A percentile compares a stretch with the other conserved stretches of the same genome.
These are phyloP conservation scores for Cotesia glomerata DNA, from an alignment of 1,140 invertebrate species.

Conservation along the genomic window DNA sequence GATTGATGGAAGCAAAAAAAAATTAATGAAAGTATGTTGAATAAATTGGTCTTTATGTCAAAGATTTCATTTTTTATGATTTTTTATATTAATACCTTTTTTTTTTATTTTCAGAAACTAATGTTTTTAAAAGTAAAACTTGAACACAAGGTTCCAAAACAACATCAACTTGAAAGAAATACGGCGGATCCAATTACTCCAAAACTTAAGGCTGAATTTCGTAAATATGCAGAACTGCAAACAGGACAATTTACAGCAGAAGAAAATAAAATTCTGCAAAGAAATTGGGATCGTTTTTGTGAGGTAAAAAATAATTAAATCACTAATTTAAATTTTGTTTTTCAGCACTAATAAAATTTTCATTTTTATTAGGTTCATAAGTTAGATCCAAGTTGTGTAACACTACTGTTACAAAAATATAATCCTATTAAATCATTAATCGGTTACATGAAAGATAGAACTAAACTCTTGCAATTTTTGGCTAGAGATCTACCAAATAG, in stretches of 20 bases:
- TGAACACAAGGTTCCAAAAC: conserved; percentile 45
- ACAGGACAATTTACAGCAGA: conserved; percentile 36
- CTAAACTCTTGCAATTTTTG: conserved; percentile 54
- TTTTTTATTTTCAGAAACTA: conserved; percentile 43
- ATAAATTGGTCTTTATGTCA: neutral
- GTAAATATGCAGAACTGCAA: conserved; percentile 42
- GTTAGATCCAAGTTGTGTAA: conserved; percentile 40
- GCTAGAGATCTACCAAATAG: conserved; percentile 51
- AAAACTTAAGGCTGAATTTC: conserved; percentile 38
- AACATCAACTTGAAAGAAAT: conserved; percentile 49
- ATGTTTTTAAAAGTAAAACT: conserved; percentile 38
- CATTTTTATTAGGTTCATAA: conserved; percentile 41
- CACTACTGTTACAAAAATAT: conserved; percentile 44
- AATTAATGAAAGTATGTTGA: too few species aligned
- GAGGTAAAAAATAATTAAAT: conserved; percentile 39
- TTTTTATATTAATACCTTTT: neutral
- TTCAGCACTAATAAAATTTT: neutral
- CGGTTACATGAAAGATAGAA: conserved; percentile 33
- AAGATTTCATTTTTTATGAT: conserved; percentile 2
- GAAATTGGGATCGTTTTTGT: conserved; percentile 58
- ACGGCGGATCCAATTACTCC: conserved; percentile 31
- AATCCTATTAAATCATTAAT: conserved; percentile 39
- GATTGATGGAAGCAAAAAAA: too few species aligned
- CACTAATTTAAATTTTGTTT: neutral
- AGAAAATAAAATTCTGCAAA: conserved; percentile 49